These are phyloP conservation scores for Euleptes europaea DNA, from an alignment of 2,113 vertebrate genomes.

Conservation along the genomic window DNA sequence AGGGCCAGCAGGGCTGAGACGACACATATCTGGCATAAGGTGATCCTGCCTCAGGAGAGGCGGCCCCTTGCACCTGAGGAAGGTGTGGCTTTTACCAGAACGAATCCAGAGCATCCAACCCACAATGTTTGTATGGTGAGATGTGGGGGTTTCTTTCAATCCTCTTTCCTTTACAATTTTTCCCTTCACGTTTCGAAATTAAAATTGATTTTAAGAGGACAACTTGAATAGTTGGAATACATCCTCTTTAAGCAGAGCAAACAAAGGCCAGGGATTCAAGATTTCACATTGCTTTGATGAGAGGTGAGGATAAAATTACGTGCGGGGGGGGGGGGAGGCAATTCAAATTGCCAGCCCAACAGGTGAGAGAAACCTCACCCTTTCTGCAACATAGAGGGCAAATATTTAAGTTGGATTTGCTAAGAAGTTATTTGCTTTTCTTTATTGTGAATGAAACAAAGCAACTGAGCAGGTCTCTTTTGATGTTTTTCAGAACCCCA, in stretches of 20 bases:
- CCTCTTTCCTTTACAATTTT: constrained; percentile 58
- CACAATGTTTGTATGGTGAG: constrained; percentile 48
- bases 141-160: constrained; percentile 41
- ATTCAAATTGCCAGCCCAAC: constrained; percentile 8
- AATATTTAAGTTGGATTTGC: constrained; percentile 61
- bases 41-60: no score
- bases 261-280: constrained; percentile 55
- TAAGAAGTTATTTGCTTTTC: constrained; percentile 22
- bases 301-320: constrained; percentile 46
- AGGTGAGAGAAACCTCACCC: constrained; percentile 63
- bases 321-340: not conserved
- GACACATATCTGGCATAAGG: no score
- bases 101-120: not conserved
- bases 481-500: constrained; percentile 32
- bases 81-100: no score
- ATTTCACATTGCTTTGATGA: constrained; percentile 55
- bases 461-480: constrained; percentile 28
- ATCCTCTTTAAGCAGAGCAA: constrained; percentile 58
- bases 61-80: no score
- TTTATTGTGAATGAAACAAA: constrained; percentile 40
- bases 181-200: constrained; percentile 55
- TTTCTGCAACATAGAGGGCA: constrained; percentile 51
- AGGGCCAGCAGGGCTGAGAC: no score
- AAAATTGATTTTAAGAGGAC: constrained; percentile 46
- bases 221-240: not conserved